Evolutionary conservation across 2,113 vertebrate genomes (phyloP).

Genomic region (Phasianus colchicus): DNA sequence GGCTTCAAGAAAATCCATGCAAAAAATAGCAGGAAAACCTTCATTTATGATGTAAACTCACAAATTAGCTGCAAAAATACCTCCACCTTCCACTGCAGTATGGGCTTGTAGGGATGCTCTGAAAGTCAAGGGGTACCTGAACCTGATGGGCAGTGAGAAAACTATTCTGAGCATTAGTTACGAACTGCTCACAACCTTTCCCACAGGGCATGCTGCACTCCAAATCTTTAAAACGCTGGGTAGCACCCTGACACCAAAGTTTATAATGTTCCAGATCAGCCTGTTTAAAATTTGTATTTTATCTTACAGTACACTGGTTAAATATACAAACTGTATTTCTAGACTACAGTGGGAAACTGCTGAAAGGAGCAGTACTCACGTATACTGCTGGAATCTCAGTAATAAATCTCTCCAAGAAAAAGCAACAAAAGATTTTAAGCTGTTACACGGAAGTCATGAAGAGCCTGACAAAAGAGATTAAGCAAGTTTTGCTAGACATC

Average conservation of each 20-base stretch:
- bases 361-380: conserved; percentile 53
- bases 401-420: conserved; percentile 64
- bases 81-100: not conserved
- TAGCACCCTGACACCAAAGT: not conserved
- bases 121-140: not conserved
- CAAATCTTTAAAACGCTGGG: conserved; percentile 40
- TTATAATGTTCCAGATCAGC: conserved; percentile 36
- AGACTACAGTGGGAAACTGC: conserved; percentile 54
- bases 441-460: not conserved
- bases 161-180: not conserved
- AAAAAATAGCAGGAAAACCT: conserved; percentile 1
- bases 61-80: conserved; percentile 7
- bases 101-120: not conserved
- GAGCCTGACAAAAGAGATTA: conserved; percentile 35
- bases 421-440: conserved; percentile 51
- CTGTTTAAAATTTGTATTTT: conserved; percentile 28
- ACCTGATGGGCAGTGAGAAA: not conserved
- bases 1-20: not conserved
- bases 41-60: not conserved
- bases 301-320: conserved; percentile 6
- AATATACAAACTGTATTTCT: conserved; percentile 65
- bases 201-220: not conserved
- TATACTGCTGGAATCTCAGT: conserved; percentile 55
- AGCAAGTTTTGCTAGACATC: conserved; percentile 65
- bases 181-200: not conserved